A percentile compares a stretch with the other conserved stretches of the same genome.
These are phyloP conservation scores for Malacoctenus gilli DNA, from an alignment of 2,797 vertebrate species.

Conservation along the genomic window DNA sequence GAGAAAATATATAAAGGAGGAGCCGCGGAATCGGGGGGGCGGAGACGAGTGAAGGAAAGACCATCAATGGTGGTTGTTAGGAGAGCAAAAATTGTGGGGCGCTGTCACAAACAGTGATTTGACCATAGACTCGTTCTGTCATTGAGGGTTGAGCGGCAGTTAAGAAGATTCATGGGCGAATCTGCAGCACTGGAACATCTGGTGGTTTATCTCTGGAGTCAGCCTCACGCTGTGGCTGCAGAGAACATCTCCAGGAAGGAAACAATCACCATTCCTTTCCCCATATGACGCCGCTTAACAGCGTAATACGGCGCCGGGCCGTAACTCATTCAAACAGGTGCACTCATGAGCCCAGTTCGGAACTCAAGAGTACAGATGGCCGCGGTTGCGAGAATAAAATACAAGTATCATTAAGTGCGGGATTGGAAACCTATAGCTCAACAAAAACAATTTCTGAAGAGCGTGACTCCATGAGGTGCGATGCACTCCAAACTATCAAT, in stretches of 20 bases:
- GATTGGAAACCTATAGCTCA: slow-evolving; percentile 59
- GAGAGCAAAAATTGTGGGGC: slow-evolving; percentile 51
- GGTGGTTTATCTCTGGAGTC: slow-evolving; percentile 52
- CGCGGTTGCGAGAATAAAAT: slow-evolving; percentile 54
- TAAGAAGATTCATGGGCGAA: slow-evolving; percentile 58
- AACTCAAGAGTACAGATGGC: slow-evolving; percentile 48
- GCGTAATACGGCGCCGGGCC: slow-evolving; percentile 30
- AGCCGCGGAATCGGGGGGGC: slow-evolving; percentile 2
- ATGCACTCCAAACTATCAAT: slow-evolving; percentile 65
- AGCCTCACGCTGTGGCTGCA: slow-evolving; percentile 43
- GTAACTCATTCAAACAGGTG: slow-evolving; percentile 68
- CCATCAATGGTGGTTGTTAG: slow-evolving; percentile 49
- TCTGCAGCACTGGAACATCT: slow-evolving; percentile 55
- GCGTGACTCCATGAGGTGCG: slow-evolving; percentile 46
- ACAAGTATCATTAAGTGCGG: slow-evolving; percentile 58
- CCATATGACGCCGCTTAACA: slow-evolving; percentile 51
- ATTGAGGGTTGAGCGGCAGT: slow-evolving; percentile 53
- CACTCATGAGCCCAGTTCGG: slow-evolving; percentile 39
- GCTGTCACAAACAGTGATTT: slow-evolving; percentile 65
- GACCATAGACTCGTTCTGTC: slow-evolving; percentile 60
- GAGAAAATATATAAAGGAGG: slow-evolving; percentile 4
- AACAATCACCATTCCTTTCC: slow-evolving; percentile 67
- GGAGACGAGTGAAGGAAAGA: slow-evolving; percentile 35
- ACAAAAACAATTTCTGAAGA: slow-evolving; percentile 58
- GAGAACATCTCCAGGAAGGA: slow-evolving; percentile 51